Percentiles rank a stretch among this genome's conserved stretches.
Evolutionary conservation across 2,888 invertebrate species (phyloP).

Genomic region (Drosophila nr. perissopoda): DNA sequence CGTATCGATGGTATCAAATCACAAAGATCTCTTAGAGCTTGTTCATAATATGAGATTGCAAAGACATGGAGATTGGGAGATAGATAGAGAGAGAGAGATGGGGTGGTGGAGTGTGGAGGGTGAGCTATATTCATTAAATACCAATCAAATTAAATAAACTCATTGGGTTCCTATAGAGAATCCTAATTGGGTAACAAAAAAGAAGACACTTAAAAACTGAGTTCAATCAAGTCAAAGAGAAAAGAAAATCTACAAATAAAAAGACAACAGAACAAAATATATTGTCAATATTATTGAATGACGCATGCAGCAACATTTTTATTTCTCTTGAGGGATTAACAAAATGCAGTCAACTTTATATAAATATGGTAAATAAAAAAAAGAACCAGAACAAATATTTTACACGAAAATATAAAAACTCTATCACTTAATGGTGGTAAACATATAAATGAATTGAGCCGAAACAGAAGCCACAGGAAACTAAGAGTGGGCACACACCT

Average conservation of each 20-base stretch:
- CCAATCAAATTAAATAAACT: slow-evolving; percentile 74
- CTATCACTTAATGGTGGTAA: neutral
- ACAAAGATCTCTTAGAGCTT: slow-evolving; percentile 4
- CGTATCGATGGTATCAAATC: slow-evolving; percentile 15
- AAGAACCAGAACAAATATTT: slow-evolving; percentile 11
- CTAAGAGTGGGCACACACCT: neutral
- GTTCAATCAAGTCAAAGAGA: slow-evolving; percentile 56
- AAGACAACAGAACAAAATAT: slow-evolving; percentile 37
- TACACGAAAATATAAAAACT: neutral
- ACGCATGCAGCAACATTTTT: slow-evolving; percentile 26
- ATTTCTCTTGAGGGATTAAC: slow-evolving; percentile 5
- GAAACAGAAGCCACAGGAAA: neutral
- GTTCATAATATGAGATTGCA: slow-evolving; percentile 2
- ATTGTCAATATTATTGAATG: slow-evolving; percentile 38
- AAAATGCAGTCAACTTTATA: slow-evolving; percentile 4
- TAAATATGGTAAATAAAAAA: slow-evolving; percentile 3
- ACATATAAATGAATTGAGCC: neutral
- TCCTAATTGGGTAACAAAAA: slow-evolving; percentile 74
- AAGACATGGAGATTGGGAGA: neutral
- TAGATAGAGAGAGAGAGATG: neutral
- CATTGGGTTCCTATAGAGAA: slow-evolving; percentile 73
- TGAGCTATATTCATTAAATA: slow-evolving; percentile 65
- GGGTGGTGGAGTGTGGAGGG: neutral
- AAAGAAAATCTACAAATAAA: slow-evolving; percentile 43
- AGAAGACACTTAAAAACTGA: slow-evolving; percentile 61